A percentile compares a stretch with the other conserved stretches of the same genome.
Conservation (phyloP, 2,888 invertebrate genomes). For the Tachina fera region DNA sequence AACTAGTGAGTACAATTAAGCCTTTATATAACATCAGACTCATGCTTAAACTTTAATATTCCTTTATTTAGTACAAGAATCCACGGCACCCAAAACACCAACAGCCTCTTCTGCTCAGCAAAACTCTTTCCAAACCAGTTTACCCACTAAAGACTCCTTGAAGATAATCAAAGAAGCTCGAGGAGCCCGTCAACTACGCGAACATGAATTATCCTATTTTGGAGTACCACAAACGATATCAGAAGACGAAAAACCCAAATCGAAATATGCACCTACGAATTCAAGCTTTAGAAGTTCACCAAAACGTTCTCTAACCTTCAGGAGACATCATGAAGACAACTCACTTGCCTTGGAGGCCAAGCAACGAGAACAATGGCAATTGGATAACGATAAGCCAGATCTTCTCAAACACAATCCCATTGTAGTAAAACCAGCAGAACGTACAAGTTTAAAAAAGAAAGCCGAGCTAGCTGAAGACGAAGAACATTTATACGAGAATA, state of each 20-base stretch:
- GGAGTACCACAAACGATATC: slow-evolving; percentile 80
- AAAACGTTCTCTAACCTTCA: slow-evolving; percentile 75
- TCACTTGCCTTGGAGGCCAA: neutral
- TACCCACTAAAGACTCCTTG: slow-evolving; percentile 75
- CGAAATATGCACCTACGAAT: slow-evolving; percentile 66
- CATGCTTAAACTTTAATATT: neutral
- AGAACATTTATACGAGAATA: slow-evolving; percentile 81
- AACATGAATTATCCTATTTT: slow-evolving; percentile 86
- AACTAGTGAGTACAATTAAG: slow-evolving; percentile 46
- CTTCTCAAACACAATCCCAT: slow-evolving; percentile 81
- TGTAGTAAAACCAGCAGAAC: slow-evolving; percentile 58
- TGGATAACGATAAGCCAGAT: slow-evolving; percentile 81
- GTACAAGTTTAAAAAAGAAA: slow-evolving; percentile 51
- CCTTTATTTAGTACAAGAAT: slow-evolving; percentile 54
- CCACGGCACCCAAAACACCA: slow-evolving; percentile 50
- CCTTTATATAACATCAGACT: neutral
- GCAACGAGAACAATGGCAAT: slow-evolving; percentile 77
- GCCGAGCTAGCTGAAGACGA: slow-evolving; percentile 69
- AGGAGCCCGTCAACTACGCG: slow-evolving; percentile 84
- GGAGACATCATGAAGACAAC: slow-evolving; percentile 54
- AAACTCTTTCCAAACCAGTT: slow-evolving; percentile 49
- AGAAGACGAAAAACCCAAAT: slow-evolving; percentile 68
- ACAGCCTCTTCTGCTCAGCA: slow-evolving; percentile 67
- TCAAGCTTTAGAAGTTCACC: slow-evolving; percentile 67
- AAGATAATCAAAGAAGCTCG: slow-evolving; percentile 81